Percentiles rank a stretch among this genome's conserved stretches.
phyloP scores from a whole-genome alignment of 2,888 invertebrate species.

The Ctena decussata region DNA sequence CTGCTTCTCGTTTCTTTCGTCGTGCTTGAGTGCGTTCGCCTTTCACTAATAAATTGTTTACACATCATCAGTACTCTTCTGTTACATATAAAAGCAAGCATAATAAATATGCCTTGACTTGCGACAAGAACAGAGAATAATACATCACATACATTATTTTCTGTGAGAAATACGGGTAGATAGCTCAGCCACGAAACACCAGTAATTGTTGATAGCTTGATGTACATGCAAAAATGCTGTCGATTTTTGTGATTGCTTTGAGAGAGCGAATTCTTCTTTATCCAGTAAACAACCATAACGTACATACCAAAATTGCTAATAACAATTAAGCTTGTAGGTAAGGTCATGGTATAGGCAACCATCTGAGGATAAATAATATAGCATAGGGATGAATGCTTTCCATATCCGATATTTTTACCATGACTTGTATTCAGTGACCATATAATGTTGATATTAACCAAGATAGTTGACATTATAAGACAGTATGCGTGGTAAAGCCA shows the following conservation, averaged over 20 bases:
- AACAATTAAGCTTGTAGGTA: neutral
- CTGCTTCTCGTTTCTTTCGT: too few species aligned
- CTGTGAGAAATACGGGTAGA: neutral
- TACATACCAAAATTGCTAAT: neutral
- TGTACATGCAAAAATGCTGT: neutral
- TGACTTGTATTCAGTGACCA: neutral
- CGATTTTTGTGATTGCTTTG: neutral
- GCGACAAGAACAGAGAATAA: neutral
- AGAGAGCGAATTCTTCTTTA: neutral
- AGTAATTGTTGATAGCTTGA: constrained; percentile 11
- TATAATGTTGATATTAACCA: neutral
- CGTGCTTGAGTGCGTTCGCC: neutral
- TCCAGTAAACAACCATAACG: neutral
- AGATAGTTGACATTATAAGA: neutral
- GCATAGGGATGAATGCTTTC: neutral
- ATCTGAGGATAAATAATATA: neutral
- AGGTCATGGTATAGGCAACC: constrained; percentile 1
- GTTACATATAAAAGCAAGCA: constrained; percentile 5
- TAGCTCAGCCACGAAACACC: neutral
- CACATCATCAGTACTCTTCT: neutral
- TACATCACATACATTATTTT: neutral
- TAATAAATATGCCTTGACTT: neutral
- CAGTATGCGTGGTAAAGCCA: neutral
- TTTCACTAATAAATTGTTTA: neutral
- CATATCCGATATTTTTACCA: neutral